Conservation (phyloP, 2,797 vertebrate species). For the Darevskia mixta region DNA sequence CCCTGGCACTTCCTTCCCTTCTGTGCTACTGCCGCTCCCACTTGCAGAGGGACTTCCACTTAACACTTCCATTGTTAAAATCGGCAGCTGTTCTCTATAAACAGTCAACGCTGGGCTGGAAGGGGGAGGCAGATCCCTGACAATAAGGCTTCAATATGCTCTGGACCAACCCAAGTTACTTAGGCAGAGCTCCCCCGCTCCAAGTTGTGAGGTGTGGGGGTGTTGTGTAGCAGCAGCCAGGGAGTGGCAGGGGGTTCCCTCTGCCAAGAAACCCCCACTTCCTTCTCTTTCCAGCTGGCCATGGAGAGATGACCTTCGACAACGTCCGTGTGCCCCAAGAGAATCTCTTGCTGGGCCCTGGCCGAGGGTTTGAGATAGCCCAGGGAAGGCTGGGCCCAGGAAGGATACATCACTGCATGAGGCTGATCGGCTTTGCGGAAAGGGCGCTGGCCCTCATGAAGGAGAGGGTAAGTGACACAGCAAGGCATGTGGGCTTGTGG, state of each 20-base stretch:
- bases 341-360: conserved; percentile 70
- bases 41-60: too few relatives aligned
- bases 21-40: too few relatives aligned
- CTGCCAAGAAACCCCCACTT: too few relatives aligned
- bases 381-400: conserved; percentile 75
- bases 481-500: rapidly evolving
- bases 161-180: too few relatives aligned
- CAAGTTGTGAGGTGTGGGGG: background rate
- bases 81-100: too few relatives aligned
- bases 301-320: conserved; percentile 69
- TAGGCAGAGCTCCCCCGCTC: too few relatives aligned
- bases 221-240: background rate
- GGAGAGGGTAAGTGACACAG: conserved; percentile 63
- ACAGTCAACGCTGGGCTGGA: too few relatives aligned
- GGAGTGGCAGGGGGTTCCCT: background rate
- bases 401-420: conserved; percentile 76
- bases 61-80: too few relatives aligned
- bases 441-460: conserved; percentile 75
- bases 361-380: conserved; percentile 75
- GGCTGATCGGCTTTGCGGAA: conserved; percentile 69
- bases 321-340: conserved; percentile 73
- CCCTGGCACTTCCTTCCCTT: too few relatives aligned
- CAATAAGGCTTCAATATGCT: too few relatives aligned
- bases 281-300: conserved; percentile 64
- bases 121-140: too few relatives aligned